Base-by-base conservation (phyloP, 2,797 vertebrate species). In the Acanthurus lineatus region DNA sequence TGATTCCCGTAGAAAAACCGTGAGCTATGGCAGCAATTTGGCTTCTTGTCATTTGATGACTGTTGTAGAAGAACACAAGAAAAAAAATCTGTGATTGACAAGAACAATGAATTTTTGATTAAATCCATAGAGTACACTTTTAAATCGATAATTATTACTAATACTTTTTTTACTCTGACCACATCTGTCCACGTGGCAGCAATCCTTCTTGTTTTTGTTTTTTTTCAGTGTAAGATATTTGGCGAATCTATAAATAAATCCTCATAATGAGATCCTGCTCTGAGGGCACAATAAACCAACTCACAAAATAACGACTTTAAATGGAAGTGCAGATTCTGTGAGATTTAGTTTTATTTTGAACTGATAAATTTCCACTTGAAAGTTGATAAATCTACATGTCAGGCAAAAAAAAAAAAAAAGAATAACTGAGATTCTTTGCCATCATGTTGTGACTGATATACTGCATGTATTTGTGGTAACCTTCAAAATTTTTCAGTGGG, bases 71-170 rank as follows among this genome's bases (percentile, higher is more conserved):
- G 38, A 40, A 5, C 5, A 1, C 2, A 40, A 9, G 38, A 9
- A 40, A 40, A 40, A 40, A 40, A 40, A 40, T 25, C 25, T 2
- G 44, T 45, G 44, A 14, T 9, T 9, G 16, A 48, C 45, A 28
- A 58, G 73, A 72, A 51, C 14, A 65, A 28, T 67, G 28, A 81
- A 66, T 44, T 71, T 73, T 74, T 74, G 35, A 82, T 73, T 60
- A 25, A 25, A 25, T 3, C 25, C 25, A 68, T 35, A 38, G 10
- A 60, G 16, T 54, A 58, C 19, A 15, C 15, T 62, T 62, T 63
- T 12, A 5, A 68, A 65, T 58, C 7, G 4, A 28, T 53, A n/a
- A 81, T 73, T 48, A 57, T 28, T 17, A 54, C 5, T 28, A 32
- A 7, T 25, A 35, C 53, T 57, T 42, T 73, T 25, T 25, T 25